Evolutionary conservation across 2,888 invertebrate genomes (phyloP), one percentile per base, ranked within the genome.

Genomic region (Drosophila ochracea): DNA sequence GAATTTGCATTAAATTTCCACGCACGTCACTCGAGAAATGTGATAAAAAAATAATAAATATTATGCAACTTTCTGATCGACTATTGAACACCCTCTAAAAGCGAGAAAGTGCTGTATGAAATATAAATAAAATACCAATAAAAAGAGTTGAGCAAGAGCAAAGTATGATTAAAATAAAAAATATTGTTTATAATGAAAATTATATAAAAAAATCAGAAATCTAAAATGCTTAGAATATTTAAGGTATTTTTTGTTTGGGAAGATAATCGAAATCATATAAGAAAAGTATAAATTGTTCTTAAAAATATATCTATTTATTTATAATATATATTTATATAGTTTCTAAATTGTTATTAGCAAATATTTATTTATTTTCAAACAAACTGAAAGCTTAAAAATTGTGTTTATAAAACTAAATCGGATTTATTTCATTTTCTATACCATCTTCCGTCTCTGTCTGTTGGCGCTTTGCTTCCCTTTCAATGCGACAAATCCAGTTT

Each of bases 1-100:
- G 65, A 78, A 84, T 84, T 89, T 83, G 81, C 87, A 89, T 89
- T 86, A 73, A 73, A 68, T 70, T 75, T 82, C 83, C 64, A 77
- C 75, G 73, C 81, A 76, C 83, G 82, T 81, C 73, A 47, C 37
- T 31, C 21, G 10, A 58, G 66, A 66, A 64, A 72, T 69, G 70
- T 54, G 25, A 39, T 28, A 43, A 37, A 30, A 28, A 55, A 35
- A 21, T 2, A 39, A 10, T 7, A 13, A 37, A 19, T 21, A 28
- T 16, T 31, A 16, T 9, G n/a, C 43, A 41, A 21, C 1, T 5
- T 3, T 21, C 11, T 49, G 64, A 37, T 49, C 31, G 64, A 75
- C 47, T 33, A n/a, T 0, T 3, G 1, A n/a, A 79, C 70, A 68
- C 59, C 67, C 70, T 78, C 5, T 19, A 21, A 9, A 5, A 16